Evolutionary conservation across 2,797 vertebrate species (phyloP).

Genomic region (Argentina silus): DNA sequence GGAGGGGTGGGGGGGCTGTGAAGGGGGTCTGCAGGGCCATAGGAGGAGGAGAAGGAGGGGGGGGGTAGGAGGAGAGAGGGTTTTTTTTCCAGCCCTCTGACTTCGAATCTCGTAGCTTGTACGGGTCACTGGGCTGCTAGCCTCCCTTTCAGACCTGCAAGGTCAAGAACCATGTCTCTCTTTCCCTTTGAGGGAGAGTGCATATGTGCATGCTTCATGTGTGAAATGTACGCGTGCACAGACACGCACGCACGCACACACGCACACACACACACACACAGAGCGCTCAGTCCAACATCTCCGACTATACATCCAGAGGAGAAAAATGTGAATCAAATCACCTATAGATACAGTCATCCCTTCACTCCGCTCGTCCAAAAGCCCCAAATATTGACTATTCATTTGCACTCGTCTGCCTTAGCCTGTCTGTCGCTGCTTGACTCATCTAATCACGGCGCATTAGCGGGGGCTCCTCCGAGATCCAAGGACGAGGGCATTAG

Average conservation of each 20-base stretch:
- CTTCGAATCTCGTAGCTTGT: conserved; percentile 33
- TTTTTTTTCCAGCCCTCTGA: conserved; percentile 38
- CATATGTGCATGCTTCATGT: conserved; percentile 9
- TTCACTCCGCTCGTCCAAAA: conserved; percentile 49
- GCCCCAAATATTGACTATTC: conserved; percentile 70
- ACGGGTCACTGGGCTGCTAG: conserved; percentile 60
- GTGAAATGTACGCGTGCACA: conserved; percentile 20
- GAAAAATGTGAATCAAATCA: background rate
- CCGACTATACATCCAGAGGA: conserved; percentile 8
- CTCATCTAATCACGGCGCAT: conserved; percentile 70
- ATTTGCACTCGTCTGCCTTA: conserved; percentile 61
- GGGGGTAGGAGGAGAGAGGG: conserved; percentile 21
- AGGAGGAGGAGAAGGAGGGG: conserved; percentile 19
- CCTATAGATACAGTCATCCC: conserved; percentile 35
- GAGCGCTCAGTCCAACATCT: conserved; percentile 13
- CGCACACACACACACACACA: conserved; percentile 17
- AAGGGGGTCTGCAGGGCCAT: conserved; percentile 5
- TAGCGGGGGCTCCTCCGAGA: conserved; percentile 62
- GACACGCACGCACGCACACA: background rate
- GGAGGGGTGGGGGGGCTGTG: background rate
- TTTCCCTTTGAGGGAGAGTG: conserved; percentile 13
- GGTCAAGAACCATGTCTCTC: conserved; percentile 59
- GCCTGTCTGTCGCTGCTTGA: conserved; percentile 57
- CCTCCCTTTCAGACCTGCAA: conserved; percentile 58
- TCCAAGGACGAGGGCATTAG: conserved; percentile 71